Conservation (phyloP, 2,113 vertebrate species). For the Halcyon senegalensis region DNA sequence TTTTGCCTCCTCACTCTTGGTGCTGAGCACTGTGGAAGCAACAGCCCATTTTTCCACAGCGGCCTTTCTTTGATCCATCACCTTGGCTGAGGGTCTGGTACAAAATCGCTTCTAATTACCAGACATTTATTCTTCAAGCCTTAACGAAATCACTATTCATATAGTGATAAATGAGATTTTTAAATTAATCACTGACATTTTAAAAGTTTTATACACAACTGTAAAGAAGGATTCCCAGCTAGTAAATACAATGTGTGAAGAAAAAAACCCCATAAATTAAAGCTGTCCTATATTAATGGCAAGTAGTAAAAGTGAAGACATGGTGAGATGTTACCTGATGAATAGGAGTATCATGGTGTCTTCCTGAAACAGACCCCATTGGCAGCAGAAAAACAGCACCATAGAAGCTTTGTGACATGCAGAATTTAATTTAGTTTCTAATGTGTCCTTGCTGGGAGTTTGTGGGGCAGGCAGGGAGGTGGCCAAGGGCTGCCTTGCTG, state of each 20-base stretch:
- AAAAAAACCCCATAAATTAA: neutral
- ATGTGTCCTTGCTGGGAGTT: neutral
- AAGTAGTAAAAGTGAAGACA: neutral
- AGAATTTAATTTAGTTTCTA: constrained; percentile 11
- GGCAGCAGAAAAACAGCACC: neutral
- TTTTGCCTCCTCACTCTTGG: neutral
- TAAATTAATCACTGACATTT: constrained; percentile 50
- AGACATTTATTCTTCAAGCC: constrained; percentile 32
- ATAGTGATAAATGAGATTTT: constrained; percentile 46
- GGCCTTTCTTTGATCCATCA: neutral
- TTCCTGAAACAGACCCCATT: neutral
- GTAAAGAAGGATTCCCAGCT: neutral
- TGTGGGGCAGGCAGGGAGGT: neutral
- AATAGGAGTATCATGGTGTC: neutral
- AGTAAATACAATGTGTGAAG: constrained; percentile 33
- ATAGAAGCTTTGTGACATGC: neutral
- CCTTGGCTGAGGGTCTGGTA: neutral
- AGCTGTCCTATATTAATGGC: neutral
- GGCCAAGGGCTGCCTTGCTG: neutral
- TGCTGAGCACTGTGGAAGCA: neutral
- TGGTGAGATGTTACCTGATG: neutral
- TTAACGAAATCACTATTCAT: constrained; percentile 37
- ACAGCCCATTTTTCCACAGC: neutral
- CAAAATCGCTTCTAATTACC: neutral
- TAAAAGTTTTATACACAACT: constrained; percentile 27